Conservation (phyloP, 2,113 vertebrate genomes). For the Atlantisia rogersi region DNA sequence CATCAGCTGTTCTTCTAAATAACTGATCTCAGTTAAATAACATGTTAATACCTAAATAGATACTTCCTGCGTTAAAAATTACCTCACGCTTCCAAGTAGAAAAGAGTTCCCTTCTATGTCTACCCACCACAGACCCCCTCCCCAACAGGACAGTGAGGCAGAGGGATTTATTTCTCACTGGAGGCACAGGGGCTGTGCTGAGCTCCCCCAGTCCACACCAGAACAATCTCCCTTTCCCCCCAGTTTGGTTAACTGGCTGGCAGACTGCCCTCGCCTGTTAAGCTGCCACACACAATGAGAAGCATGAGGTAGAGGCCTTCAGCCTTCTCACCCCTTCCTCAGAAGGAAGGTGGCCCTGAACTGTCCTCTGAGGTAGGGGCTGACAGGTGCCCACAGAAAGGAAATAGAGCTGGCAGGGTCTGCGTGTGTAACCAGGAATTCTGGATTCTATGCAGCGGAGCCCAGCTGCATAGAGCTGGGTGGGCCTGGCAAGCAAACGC, state of each 20-base stretch:
- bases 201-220: background rate
- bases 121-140: background rate
- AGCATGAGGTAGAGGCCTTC: background rate
- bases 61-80: too few relatives aligned
- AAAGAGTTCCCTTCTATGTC: background rate
- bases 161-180: background rate
- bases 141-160: background rate
- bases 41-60: background rate
- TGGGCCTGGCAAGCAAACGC: background rate
- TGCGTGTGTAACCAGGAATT: background rate
- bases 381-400: accelerated
- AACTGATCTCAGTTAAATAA: background rate
- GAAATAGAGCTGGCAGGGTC: background rate
- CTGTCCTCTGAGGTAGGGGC: background rate
- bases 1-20: background rate
- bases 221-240: background rate
- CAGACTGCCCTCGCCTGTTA: background rate
- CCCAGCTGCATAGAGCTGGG: background rate
- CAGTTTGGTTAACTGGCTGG: background rate
- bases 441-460: background rate
- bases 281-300: background rate
- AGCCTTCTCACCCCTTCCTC: accelerated
- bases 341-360: background rate
- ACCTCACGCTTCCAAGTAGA: background rate
- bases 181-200: background rate